Evolutionary conservation across 2,888 invertebrate species (phyloP).

Genomic region (Anarsia innoxiella): DNA sequence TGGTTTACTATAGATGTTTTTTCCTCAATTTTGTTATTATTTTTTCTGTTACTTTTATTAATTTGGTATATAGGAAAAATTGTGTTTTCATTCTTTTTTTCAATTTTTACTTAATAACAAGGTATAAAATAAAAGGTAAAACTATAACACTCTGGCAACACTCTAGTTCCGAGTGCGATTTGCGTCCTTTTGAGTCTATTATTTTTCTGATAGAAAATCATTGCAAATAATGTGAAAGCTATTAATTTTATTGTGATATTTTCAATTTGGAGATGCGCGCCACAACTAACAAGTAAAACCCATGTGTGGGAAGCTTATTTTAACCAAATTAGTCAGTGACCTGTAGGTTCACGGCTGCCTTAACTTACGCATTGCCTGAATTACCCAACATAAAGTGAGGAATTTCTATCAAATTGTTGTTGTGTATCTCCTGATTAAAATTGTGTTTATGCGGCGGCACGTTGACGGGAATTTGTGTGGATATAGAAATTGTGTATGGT

Average conservation of each 20-base stretch:
- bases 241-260: constrained; percentile 16
- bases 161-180: constrained; percentile 53
- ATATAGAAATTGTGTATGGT: constrained; percentile 47
- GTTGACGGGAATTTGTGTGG: too few relatives aligned
- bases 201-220: constrained; percentile 13
- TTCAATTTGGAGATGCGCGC: constrained; percentile 22
- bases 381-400: constrained; percentile 44
- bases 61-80: too few relatives aligned
- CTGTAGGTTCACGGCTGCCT: constrained; percentile 59
- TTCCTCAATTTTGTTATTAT: too few relatives aligned
- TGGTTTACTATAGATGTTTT: too few relatives aligned
- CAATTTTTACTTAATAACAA: too few relatives aligned
- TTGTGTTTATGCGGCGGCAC: too few relatives aligned
- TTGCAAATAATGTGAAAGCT: constrained; percentile 20
- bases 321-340: constrained; percentile 45
- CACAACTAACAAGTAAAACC: constrained; percentile 19
- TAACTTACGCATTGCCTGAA: constrained; percentile 47
- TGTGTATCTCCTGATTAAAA: too few relatives aligned
- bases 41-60: too few relatives aligned
- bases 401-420: too few relatives aligned
- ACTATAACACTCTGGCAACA: constrained; percentile 22
- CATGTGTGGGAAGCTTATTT: constrained; percentile 20
- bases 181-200: constrained; percentile 47
- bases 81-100: too few relatives aligned
- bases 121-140: too few relatives aligned